Evolutionary conservation across 1,140 invertebrate species (phyloP), one percentile per base, ranked within the genome.

Genomic region (Drosophila bocki): DNA sequence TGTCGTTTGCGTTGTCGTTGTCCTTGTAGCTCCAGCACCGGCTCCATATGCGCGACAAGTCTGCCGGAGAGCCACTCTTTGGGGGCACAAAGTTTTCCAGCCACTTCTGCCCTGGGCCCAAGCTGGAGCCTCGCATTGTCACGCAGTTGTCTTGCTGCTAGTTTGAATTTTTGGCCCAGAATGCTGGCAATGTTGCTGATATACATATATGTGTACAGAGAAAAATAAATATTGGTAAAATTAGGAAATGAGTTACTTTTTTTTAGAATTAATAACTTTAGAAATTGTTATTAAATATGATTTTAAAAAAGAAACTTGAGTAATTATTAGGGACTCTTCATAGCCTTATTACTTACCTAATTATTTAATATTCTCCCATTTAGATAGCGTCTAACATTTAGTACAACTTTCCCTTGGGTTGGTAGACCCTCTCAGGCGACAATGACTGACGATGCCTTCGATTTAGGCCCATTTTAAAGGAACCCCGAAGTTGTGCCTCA

Each of bases 41-140:
- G 33, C 13, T 56, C 15, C 84, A 83, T 83, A 88, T 88, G 84
- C 62, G 65, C 77, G 77, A 64, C 68, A 77, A 87, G 68, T 68
- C 72, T 48, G 39, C 35, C 11, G 33, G 15, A 32, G 29, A 26
- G 32, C 33, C 35, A 11, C n/a, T 17, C 7, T 29, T 45, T 7
- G 32, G 62, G 56, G 41, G 45, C 71, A 57, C 61, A 82, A 84
- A 85, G 62, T 85, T 85, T 64, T 68, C 58, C 42, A 62, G 75
- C 39, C 75, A 75, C 59, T 79, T 42, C 22, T 47, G 33, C 29
- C 48, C 57, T 58, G 59, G 42, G 51, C 57, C 57, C 57, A 5
- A 37, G 13, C 15, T 59, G 63, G 60, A 29, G 60, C 70, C 62
- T 63, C 78, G 62, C 85, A 88, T 88, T 84, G 81, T 90, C 85